Evolutionary conservation across 92 coral and sea anemone genomes (phyloP).

Genomic region (Umimayanthus chanpuru): DNA sequence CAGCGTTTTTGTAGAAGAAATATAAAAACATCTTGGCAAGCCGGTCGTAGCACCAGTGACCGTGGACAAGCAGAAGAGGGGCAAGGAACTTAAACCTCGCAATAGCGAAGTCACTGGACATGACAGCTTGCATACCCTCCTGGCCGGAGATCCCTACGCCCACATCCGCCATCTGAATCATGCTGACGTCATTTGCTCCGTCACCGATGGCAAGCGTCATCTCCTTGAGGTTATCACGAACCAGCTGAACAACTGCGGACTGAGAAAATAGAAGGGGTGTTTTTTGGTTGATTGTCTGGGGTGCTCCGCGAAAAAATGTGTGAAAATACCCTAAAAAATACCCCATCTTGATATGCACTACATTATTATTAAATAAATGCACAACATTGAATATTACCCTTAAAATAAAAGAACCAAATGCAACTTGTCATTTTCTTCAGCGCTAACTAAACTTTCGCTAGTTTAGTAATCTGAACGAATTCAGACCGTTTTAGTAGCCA

Average conservation of each 20-base stretch:
- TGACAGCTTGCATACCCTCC: slow-evolving; percentile 99
- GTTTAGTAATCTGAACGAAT: too few relatives aligned
- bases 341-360: too few relatives aligned
- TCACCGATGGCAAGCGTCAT: slow-evolving; percentile 99
- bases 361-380: too few relatives aligned
- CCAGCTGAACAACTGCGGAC: slow-evolving; percentile 96
- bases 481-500: too few relatives aligned
- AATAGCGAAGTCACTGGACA: slow-evolving; percentile 99
- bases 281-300: too few relatives aligned
- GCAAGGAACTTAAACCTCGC: slow-evolving; percentile 92
- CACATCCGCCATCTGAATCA: slow-evolving; percentile 99
- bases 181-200: slow-evolving; percentile 99
- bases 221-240: slow-evolving; percentile 86
- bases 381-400: too few relatives aligned
- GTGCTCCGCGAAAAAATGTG: too few relatives aligned
- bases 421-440: too few relatives aligned
- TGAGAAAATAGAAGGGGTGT: slow-evolving; percentile 4
- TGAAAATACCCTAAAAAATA: too few relatives aligned
- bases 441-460: too few relatives aligned
- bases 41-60: slow-evolving; percentile 99
- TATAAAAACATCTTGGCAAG: slow-evolving; percentile 94
- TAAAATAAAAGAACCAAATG: too few relatives aligned
- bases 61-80: slow-evolving; percentile 89
- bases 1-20: slow-evolving; percentile 97
- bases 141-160: slow-evolving; percentile 99